Conservation (phyloP, 2,888 invertebrate genomes). For the Charanyca ferruginea region DNA sequence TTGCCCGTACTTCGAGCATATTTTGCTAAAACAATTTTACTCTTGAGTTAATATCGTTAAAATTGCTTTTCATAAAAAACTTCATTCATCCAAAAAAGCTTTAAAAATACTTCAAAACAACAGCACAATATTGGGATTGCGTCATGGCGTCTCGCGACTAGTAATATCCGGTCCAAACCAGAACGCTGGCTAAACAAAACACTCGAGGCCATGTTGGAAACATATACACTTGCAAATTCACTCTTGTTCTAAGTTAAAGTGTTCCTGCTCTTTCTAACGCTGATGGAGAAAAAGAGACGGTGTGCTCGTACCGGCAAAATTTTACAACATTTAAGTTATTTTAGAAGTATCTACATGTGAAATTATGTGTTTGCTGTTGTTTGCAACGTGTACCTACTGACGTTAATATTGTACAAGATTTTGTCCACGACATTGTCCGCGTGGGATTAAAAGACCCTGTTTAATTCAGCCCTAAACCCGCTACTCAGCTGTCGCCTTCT, state of each 20-base stretch:
- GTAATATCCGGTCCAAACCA: conserved; percentile 79
- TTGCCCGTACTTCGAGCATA: no score
- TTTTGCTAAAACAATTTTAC: background rate
- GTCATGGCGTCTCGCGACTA: conserved; percentile 64
- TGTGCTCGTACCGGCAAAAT: background rate
- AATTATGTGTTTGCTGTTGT: background rate
- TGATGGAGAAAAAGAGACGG: conserved; percentile 7
- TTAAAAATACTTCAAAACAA: conserved; percentile 47
- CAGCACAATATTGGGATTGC: conserved; percentile 58
- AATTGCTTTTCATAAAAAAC: background rate
- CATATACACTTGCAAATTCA: conserved; percentile 56
- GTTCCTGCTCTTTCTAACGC: conserved; percentile 26
- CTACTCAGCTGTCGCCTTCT: no score
- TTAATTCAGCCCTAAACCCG: no score
- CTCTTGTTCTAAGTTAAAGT: conserved; percentile 32
- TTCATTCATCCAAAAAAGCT: conserved; percentile 5
- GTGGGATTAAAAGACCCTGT: no score
- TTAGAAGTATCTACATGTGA: background rate
- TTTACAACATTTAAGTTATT: conserved; percentile 14
- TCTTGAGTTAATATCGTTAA: background rate
- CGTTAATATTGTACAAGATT: no score
- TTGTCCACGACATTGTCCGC: no score
- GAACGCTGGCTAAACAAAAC: conserved; percentile 67
- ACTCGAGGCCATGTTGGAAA: conserved; percentile 55
- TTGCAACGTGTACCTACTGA: background rate